Evolutionary conservation across 2,113 vertebrate species (phyloP), one percentile per base, ranked within the genome.

Genomic region (Dicaeum eximium): DNA sequence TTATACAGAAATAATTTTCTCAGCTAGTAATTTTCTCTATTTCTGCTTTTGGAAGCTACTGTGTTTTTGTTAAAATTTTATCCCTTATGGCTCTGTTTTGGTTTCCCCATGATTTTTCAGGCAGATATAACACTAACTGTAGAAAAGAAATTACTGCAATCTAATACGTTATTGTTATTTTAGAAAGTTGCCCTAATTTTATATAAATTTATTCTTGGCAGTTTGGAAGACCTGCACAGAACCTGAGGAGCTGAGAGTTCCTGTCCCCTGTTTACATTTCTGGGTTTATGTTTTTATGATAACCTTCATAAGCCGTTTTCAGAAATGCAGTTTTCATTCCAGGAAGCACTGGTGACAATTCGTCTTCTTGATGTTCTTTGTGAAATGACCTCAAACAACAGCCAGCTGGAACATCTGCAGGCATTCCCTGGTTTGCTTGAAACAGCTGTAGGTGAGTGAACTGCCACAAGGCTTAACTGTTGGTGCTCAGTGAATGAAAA

Each of bases 351-450:
- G 92, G 98, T 98, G 37, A 98, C 98, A 16, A 96, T 99, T 51
- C 97, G 98, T 75, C 98, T 99, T 14, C 98, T 99, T 13, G 99
- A 99, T 0, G 97, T 99, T 65, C 98, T 99, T 54, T 99, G 99
- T 95, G 99, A 99, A 95, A 98, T 99, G 98, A 99, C 98, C 10
- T 98, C 99, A 3, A 98, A 97, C 85, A 97, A 81, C 1, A 90
- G 94, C 31, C 97, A 98, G 81, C 98, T 99, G 21, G 97, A 98
- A 95, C 97, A 97, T 65, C 97, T 99, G 7, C 99, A 99, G 88
- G 94, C 98, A 38, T 98, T 98, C 62, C 97, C 99, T 31, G 98
- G 98, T 82, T 96, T 99, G 86, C 97, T 99, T 38, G 97, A 97
- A 65, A 96, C 97, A 35, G 98, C 98, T 47, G 80, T 99, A 50